Base-by-base conservation (phyloP, 2,113 vertebrate genomes). In the Passer domesticus region DNA sequence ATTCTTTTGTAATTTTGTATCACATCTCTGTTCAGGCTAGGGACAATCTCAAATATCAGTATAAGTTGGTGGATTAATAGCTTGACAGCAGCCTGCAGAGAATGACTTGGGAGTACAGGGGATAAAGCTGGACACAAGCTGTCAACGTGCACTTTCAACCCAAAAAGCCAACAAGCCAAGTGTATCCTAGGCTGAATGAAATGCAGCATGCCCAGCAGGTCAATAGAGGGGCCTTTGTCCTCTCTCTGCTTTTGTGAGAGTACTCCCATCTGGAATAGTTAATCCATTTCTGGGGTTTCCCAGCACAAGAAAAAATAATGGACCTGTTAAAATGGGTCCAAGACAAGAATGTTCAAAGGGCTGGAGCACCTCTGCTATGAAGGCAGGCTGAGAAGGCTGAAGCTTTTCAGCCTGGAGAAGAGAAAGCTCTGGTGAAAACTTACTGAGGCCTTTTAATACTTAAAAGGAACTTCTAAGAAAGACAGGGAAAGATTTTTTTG, bases 171-270 rank as follows among this genome's bases (percentile, higher is more conserved):
- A 28, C 11, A 50, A 37, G 18, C 31, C 11, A 59, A 20, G 18
- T 58, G 27, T 33, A 17, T 58, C 22, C 59, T 44, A 43, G 22
- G 28, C 33, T 75, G 33, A 24, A 46, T 46, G 39, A 67, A 67
- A 67, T 1, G 2, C 39, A 59, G 23, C 52, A 39, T n/a, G 13
- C 13, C 37, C 30, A 46, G 23, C 20, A 39, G n/a, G 16, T 75
- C 33, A 67, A 30, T 10, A 67, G 23, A 24, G 37, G 15, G 37
- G 13, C 37, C 35, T 74, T 37, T 39, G 23, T 37, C 19, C 4
- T 16, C 28, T 19, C 10, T 39, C 37, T 0, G 0, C 19, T 44
- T 46, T 31, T 3, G 2, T 13, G 3, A 49, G 31, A 27, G 31
- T 55, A 23, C 19, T 87, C 9, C 11, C 25, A n/a, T 7, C 22